A percentile compares a stretch with the other conserved stretches of the same genome.
Evolutionary conservation across 2,888 invertebrate species (phyloP).

Genomic region (Sicus ferrugineus): DNA sequence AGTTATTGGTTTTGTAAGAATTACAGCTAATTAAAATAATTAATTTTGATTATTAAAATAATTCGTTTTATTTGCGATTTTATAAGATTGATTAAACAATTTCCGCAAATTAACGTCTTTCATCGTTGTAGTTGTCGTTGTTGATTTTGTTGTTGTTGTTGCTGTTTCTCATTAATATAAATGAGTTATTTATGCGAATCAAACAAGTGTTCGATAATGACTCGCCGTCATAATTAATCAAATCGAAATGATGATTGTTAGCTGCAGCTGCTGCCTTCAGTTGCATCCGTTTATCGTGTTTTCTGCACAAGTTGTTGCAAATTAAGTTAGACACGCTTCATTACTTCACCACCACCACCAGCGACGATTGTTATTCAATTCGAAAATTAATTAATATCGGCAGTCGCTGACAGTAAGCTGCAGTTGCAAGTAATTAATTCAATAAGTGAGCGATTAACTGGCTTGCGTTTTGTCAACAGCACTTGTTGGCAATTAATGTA

Average conservation of each 20-base stretch:
- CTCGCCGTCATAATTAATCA: background rate
- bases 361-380: background rate
- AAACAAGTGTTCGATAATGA: too few species aligned
- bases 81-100: too few species aligned
- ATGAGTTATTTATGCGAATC: background rate
- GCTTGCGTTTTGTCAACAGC: too few species aligned
- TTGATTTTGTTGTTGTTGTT: background rate
- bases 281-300: too few species aligned
- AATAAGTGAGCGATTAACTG: too few species aligned
- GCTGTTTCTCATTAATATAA: background rate
- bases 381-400: too few species aligned
- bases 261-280: background rate
- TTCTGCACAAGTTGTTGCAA: too few species aligned
- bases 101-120: background rate
- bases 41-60: background rate
- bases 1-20: background rate
- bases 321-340: slow-evolving; percentile 56
- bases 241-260: background rate
- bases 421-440: background rate
- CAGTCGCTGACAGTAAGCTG: background rate
- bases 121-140: background rate
- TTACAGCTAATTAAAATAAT: slow-evolving; percentile 8
- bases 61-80: background rate
- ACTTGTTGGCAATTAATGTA: background rate
- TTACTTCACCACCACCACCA: slow-evolving; percentile 47